Conservation (phyloP, 1,140 invertebrate species). For the Argopecten irradians region DNA sequence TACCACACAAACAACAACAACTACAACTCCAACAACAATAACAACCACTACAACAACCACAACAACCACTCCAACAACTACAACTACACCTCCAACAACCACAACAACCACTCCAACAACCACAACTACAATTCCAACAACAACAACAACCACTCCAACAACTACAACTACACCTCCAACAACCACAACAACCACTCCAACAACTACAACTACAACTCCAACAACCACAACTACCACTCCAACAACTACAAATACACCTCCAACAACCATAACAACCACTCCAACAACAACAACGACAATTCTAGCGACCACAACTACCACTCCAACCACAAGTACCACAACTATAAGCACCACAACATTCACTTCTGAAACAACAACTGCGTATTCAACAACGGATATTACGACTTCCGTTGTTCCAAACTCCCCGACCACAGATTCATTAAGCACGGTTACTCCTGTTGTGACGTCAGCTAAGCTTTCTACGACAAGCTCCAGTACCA, state of each 20-base stretch:
- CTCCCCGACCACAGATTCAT: too few relatives aligned
- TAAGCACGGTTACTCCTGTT: too few relatives aligned
- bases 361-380: too few relatives aligned
- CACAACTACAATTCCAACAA: neutral
- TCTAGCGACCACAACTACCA: too few relatives aligned
- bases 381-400: too few relatives aligned
- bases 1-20: neutral
- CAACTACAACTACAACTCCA: neutral
- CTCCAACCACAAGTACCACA: too few relatives aligned
- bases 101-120: neutral
- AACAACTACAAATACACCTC: neutral
- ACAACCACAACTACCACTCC: neutral
- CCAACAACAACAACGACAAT: neutral
- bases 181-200: neutral
- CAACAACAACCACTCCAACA: neutral
- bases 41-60: neutral
- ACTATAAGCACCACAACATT: too few relatives aligned
- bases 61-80: neutral
- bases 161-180: neutral
- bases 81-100: neutral
- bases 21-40: neutral
- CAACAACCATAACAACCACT: too few relatives aligned
- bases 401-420: too few relatives aligned
- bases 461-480: too few relatives aligned
- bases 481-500: too few relatives aligned